Evolutionary conservation across 2,113 vertebrate species (phyloP).

Genomic region (Bettongia penicillata): DNA sequence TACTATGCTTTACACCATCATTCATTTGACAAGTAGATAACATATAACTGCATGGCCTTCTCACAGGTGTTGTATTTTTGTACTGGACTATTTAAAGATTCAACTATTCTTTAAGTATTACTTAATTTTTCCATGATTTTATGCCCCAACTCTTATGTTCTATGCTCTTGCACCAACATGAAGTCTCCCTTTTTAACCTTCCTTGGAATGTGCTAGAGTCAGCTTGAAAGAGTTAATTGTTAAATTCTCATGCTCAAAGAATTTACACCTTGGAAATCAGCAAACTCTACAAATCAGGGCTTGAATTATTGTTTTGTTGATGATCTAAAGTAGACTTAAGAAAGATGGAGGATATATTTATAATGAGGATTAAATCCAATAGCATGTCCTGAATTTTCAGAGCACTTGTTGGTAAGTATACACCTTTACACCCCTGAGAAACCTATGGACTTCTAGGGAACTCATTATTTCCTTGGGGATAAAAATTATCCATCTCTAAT

Average conservation of each 20-base stretch:
- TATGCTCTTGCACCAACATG: neutral
- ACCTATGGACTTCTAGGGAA: neutral
- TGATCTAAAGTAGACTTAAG: neutral
- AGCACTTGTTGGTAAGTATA: neutral
- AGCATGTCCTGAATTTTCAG: neutral
- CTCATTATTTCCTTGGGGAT: neutral
- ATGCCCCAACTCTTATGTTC: neutral
- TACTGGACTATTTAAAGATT: neutral
- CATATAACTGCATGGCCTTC: neutral
- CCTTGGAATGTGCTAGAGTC: neutral
- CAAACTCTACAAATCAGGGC: neutral
- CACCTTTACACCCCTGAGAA: neutral
- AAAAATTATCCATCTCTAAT: neutral
- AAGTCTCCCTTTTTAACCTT: neutral
- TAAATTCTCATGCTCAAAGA: neutral
- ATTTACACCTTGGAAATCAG: neutral
- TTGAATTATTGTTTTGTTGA: neutral
- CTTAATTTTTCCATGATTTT: neutral
- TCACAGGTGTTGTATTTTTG: neutral
- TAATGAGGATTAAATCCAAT: neutral
- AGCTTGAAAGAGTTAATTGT: neutral
- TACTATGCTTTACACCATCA: neutral
- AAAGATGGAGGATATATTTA: neutral
- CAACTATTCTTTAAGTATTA: neutral
- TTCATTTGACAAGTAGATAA: neutral